Evolutionary conservation across 2,888 invertebrate species (phyloP), one percentile per base, ranked within the genome.

Genomic region (Trichogramma evanescens): DNA sequence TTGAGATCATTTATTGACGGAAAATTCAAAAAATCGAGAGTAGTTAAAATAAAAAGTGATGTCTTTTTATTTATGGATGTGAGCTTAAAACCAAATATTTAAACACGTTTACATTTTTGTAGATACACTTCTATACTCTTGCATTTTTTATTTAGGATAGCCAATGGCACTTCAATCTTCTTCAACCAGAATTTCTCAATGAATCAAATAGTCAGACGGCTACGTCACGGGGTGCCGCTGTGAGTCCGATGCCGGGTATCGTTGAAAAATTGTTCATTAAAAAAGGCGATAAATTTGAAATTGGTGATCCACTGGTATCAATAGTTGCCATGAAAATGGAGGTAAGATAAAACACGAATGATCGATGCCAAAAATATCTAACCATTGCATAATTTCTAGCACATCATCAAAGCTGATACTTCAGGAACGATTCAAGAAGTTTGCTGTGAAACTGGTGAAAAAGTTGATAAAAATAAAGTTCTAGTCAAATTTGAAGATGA

Each of bases 241-340:
- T 87, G 1, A 91, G 97, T 5, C 98, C 98, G 7, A 99, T 99
- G 86, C 98, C 98, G 0, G 99, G 99, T 2, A 85, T 97, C 10
- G 82, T 99, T 49, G 96, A 98, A 73, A 93, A 93, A 77, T 81
- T 98, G 54, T 81, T 93, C 26, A 94, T 98, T 3, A 83, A 84
- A 63, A 81, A 84, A 39, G 96, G 95, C 0, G 90, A 95, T 70
- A 67, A 75, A 70, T 95, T 99, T 4, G 86, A 87, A 65, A 85
- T 86, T 74, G 97, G 96, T 0, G 95, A 98, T 74, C 88, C 92
- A 0, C 80, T 99, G 3, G 88, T 97, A 63, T 90, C 97, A 50
- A 88, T 99, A 73, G 95, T 96, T 66, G 99, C 99, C 0, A 99
- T 99, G 99, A 99, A 99, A 82, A 99, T 99, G 99, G 99, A 99